A percentile compares a stretch with the other conserved stretches of the same genome.
Evolutionary conservation across 37 sponge, comb jelly and placozoan species (phyloP).

Genomic region (Chondrilla cf. caribensis): DNA sequence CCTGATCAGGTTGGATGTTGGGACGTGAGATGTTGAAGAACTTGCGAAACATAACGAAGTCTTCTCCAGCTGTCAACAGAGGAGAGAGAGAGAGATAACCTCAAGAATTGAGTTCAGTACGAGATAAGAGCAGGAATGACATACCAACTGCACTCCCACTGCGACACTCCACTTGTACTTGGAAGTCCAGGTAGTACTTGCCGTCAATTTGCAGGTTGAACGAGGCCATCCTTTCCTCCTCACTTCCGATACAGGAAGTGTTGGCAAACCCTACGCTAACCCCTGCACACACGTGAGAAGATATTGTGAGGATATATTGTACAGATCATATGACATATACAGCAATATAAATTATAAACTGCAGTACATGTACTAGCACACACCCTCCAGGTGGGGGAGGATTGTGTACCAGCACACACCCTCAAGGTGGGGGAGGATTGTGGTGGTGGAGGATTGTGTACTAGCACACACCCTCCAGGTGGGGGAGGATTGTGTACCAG

Average conservation of each 20-base stretch:
- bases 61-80: not conserved
- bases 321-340: too few relatives aligned
- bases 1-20: not conserved
- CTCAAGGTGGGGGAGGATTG: too few relatives aligned
- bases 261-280: slow-evolving; percentile 11
- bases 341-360: too few relatives aligned
- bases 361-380: too few relatives aligned
- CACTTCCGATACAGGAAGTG: not conserved
- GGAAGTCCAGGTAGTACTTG: not conserved
- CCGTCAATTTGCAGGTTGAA: not conserved
- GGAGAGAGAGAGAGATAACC: not conserved
- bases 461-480: too few relatives aligned
- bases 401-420: too few relatives aligned
- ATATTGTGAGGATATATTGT: too few relatives aligned
- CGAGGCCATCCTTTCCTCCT: not conserved
- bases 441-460: too few relatives aligned
- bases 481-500: too few relatives aligned
- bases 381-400: too few relatives aligned
- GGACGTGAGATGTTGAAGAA: not conserved
- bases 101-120: too few relatives aligned
- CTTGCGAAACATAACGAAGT: not conserved
- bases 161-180: slow-evolving; percentile 1
- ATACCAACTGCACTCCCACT: not conserved
- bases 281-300: not conserved
- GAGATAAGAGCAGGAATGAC: too few relatives aligned